Conservation (phyloP, 2,797 vertebrate genomes). For the Melanotaenia trifasciata region DNA sequence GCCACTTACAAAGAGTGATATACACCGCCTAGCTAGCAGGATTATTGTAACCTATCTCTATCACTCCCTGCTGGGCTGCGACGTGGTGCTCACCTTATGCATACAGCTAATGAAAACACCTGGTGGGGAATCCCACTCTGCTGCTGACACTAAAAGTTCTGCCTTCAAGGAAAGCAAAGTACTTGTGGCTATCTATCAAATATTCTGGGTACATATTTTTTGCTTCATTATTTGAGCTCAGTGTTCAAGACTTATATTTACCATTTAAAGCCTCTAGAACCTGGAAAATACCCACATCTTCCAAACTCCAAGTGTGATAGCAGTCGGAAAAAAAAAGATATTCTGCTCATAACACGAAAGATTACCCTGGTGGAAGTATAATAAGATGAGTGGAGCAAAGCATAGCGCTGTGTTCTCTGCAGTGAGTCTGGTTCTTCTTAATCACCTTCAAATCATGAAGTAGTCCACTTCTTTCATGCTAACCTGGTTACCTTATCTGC, state of each 20-base stretch:
- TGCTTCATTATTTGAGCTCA: conserved; percentile 7
- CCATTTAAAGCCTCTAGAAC: not conserved
- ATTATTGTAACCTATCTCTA: conserved; percentile 67
- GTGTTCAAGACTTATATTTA: conserved; percentile 7
- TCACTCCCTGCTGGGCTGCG: conserved; percentile 63
- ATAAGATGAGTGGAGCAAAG: conserved; percentile 5
- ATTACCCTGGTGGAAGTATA: not conserved
- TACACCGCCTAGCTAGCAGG: conserved; percentile 58
- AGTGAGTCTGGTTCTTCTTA: conserved; percentile 4
- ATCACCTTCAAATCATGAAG: conserved; percentile 34
- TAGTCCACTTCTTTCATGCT: conserved; percentile 31
- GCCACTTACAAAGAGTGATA: conserved; percentile 59
- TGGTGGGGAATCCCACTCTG: conserved; percentile 55
- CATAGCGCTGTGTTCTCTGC: not conserved
- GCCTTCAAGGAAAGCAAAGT: conserved; percentile 42
- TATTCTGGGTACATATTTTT: conserved; percentile 20
- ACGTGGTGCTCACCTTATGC: conserved; percentile 66
- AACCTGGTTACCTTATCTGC: conserved; percentile 32
- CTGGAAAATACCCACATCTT: conserved; percentile 15
- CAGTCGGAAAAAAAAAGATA: not conserved
- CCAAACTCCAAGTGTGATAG: conserved; percentile 10
- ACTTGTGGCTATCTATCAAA: conserved; percentile 27
- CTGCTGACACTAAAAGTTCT: conserved; percentile 42
- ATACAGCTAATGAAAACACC: conserved; percentile 61
- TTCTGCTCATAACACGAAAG: conserved; percentile 10